Evolutionary conservation across 1,140 invertebrate species (phyloP), one percentile per base, ranked within the genome.

Genomic region (Tigriopus japonicus): DNA sequence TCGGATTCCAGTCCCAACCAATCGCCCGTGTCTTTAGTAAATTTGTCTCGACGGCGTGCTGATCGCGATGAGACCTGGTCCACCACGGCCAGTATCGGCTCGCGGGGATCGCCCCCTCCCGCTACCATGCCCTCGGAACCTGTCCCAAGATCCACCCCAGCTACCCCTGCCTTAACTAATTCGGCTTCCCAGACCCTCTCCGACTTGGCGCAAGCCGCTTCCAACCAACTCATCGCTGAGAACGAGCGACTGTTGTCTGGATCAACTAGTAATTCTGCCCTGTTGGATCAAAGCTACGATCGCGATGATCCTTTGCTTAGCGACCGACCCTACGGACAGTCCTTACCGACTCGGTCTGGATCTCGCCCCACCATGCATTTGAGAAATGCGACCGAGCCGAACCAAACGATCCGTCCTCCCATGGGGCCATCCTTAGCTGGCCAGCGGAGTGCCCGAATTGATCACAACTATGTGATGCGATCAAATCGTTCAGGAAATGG

Each of bases 111-210:
- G 28, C 28, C 28, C 3, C 28, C 28, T 35, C 28, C 28, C 9
- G 3, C 28, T 3, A 9, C 28, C 28, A 35, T 9, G 28, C 28
- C 28, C 3, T 58, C 55, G 6, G 55, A 28, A 1, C 42, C 55
- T 51, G 28, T 41, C 15, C 35, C 55, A 58, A 3, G 35, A 2
- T 58, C 55, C 14, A 24, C 35, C 28, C 28, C 35, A 10, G 55
- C 55, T 3, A 24, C 24, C 15, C 28, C 55, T 5, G 55, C 55
- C 55, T 58, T 35, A 9, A 35, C 28, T 35, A 35, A 35, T 35
- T 58, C 55, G 42, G 55, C 55, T 6, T 58, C 55, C 35, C 55
- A 58, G 17, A 58, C 55, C 35, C 23, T 58, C 13, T 58, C 55
- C 2, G 55, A 58, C 28, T n/a, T 58, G 12, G 55, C 55, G 3